Conservation (phyloP, 2,888 invertebrate species). For the Agrotis clavis region DNA sequence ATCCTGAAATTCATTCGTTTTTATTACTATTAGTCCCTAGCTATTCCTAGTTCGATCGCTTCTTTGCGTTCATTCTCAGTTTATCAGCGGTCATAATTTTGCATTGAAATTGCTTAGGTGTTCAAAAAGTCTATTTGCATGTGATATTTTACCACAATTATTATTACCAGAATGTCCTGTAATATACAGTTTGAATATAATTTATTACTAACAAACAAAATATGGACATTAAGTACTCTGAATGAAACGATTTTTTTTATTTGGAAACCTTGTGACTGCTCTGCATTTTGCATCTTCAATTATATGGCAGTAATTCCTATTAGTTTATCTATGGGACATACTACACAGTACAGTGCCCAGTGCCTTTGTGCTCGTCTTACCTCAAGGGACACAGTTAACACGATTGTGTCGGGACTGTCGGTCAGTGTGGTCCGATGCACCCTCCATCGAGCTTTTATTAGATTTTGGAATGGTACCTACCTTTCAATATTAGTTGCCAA, state of each 20-base stretch:
- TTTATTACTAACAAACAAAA: too few relatives aligned
- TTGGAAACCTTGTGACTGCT: too few relatives aligned
- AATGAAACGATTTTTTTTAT: too few relatives aligned
- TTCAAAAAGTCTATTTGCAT: background rate
- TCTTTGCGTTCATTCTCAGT: conserved; percentile 12
- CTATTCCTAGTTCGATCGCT: background rate
- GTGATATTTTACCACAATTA: background rate
- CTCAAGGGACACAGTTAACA: conserved; percentile 8
- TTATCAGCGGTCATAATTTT: conserved; percentile 3
- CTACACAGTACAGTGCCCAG: background rate
- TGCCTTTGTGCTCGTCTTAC: conserved; percentile 12
- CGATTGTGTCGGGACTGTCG: conserved; percentile 17
- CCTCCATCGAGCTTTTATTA: background rate
- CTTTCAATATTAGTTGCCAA: background rate
- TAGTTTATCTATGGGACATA: background rate
- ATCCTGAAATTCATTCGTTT: conserved; percentile 6
- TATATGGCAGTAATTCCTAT: conserved; percentile 1
- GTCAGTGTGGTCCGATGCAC: background rate
- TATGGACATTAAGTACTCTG: too few relatives aligned
- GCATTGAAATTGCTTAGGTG: background rate
- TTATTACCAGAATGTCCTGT: too few relatives aligned
- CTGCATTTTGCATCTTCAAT: background rate
- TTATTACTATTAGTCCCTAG: background rate
- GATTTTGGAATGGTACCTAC: background rate
- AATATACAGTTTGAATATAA: background rate